A percentile compares a stretch with the other conserved stretches of the same genome.
Conservation (phyloP, 2,797 vertebrate genomes). For the Delichon dasypus region DNA sequence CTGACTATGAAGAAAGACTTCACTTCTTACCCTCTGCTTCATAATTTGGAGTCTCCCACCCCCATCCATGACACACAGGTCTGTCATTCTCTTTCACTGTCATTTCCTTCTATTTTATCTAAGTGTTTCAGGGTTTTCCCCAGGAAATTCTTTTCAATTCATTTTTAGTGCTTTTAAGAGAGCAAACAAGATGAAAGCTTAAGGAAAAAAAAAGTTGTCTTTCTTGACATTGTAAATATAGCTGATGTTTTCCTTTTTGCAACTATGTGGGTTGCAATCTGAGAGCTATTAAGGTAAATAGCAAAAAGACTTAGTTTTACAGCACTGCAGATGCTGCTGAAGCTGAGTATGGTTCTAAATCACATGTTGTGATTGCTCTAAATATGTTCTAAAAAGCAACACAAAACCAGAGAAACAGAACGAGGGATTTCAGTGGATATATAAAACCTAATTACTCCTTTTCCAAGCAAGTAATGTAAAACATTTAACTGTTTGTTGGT, state of each 20-base stretch:
- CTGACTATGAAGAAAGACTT: conserved; percentile 18
- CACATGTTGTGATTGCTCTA: not conserved
- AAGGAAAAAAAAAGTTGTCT: conserved; percentile 68
- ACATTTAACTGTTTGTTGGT: not conserved
- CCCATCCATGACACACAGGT: conserved; percentile 53
- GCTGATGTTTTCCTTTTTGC: conserved; percentile 64
- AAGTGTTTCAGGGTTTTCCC: conserved; percentile 72
- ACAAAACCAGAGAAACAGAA: not conserved
- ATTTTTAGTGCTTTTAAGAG: conserved; percentile 71
- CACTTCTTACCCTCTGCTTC: conserved; percentile 49
- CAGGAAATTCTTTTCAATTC: conserved; percentile 76
- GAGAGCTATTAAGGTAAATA: conserved; percentile 18
- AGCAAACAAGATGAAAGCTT: conserved; percentile 73
- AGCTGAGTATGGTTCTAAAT: not conserved
- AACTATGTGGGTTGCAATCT: not conserved
- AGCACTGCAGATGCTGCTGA: not conserved
- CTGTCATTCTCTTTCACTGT: conserved; percentile 66
- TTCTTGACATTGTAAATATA: conserved; percentile 67
- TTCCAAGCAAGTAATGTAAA: not conserved
- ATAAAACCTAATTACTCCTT: not conserved
- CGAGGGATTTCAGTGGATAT: not conserved
- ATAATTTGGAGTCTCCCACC: conserved; percentile 53
- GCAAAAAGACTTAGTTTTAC: not conserved
- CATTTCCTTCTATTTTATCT: conserved; percentile 76
- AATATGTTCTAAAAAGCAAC: not conserved